Percentiles rank a stretch among this genome's conserved stretches.
phyloP scores from a whole-genome alignment of 2,888 invertebrate species.

The Rhingia rostrata region DNA sequence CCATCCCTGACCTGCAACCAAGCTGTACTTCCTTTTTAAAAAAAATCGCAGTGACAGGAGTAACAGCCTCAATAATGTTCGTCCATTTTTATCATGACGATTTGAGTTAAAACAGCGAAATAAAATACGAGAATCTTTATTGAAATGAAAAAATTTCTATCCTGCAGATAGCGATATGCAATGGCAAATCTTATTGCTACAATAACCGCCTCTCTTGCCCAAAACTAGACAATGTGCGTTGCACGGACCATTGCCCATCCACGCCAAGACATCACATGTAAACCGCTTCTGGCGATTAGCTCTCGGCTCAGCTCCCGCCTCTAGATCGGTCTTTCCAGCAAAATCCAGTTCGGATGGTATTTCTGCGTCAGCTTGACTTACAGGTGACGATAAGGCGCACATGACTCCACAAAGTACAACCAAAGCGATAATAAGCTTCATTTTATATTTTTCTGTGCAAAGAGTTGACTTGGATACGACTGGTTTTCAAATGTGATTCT shows the following conservation, averaged over 20 bases:
- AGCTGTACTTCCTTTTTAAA: no score
- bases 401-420: constrained; percentile 48
- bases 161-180: constrained; percentile 77
- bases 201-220: constrained; percentile 81
- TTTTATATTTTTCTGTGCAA: background rate
- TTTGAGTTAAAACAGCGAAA: no score
- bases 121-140: no score
- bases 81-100: no score
- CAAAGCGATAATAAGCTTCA: constrained; percentile 38
- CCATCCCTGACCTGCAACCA: no score
- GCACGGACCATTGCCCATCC: constrained; percentile 80
- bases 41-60: no score
- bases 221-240: constrained; percentile 81
- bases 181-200: constrained; percentile 81
- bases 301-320: background rate
- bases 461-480: background rate
- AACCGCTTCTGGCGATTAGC: constrained; percentile 79
- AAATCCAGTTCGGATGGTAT: constrained; percentile 14
- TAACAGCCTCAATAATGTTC: no score
- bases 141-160: background rate
- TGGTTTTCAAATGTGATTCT: background rate
- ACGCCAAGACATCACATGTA: constrained; percentile 82
- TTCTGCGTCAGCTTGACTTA: constrained; percentile 19
- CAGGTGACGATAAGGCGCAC: constrained; percentile 44
- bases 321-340: constrained; percentile 39